Conservation (phyloP, 2,888 invertebrate genomes). For the Drosophila atroscutellata region DNA sequence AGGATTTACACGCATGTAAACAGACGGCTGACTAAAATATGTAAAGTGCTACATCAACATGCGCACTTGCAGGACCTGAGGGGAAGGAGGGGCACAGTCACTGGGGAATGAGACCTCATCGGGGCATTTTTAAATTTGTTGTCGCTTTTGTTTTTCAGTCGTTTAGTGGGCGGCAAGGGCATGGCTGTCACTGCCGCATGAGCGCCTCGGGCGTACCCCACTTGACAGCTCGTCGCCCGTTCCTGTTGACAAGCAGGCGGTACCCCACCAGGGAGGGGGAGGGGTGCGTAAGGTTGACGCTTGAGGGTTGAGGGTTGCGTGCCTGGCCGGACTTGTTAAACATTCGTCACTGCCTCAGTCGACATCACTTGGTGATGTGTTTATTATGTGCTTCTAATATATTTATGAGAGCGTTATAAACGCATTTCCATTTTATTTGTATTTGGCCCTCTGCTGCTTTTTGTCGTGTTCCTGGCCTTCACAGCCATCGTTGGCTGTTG, state of each 20-base stretch:
- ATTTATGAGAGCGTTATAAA: conserved; percentile 80
- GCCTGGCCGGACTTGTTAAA: conserved; percentile 45
- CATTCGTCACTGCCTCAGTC: conserved; percentile 69
- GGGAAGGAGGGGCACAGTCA: conserved; percentile 7
- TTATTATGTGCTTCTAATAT: conserved; percentile 79
- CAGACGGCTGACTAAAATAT: conserved; percentile 70
- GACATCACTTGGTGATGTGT: conserved; percentile 73
- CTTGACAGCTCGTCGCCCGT: conserved; percentile 63
- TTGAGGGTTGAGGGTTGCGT: neutral
- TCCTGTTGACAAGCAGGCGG: conserved; percentile 42
- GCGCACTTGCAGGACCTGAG: conserved; percentile 4
- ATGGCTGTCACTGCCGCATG: conserved; percentile 62
- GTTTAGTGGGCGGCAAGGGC: conserved; percentile 17
- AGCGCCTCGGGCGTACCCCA: conserved; percentile 63
- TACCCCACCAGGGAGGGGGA: neutral
- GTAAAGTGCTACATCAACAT: conserved; percentile 65
- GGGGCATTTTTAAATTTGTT: conserved; percentile 69
- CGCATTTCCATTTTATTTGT: conserved; percentile 79
- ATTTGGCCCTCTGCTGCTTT: conserved; percentile 36
- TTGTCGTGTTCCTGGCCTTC: conserved; percentile 9
- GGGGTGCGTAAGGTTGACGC: neutral
- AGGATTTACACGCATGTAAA: conserved; percentile 77
- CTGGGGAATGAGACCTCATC: conserved; percentile 27
- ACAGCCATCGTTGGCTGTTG: conserved; percentile 14
- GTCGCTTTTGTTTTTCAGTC: conserved; percentile 60